Evolutionary conservation across 92 coral and sea anemone genomes (phyloP).

Genomic region (Porites cylindrica): DNA sequence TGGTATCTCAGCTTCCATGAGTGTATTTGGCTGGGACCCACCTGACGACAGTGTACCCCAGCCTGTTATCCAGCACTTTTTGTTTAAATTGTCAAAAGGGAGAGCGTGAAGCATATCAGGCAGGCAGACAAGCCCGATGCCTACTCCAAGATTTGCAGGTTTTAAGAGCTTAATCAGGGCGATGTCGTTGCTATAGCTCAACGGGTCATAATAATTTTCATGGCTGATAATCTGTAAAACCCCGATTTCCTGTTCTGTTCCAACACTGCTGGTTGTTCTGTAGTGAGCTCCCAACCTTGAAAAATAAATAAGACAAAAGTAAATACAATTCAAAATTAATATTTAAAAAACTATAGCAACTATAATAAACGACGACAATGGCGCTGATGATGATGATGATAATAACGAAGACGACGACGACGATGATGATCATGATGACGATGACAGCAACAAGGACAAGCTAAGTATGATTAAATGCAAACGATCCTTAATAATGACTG

Average conservation of each 20-base stretch:
- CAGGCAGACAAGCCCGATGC: slow-evolving; percentile 56
- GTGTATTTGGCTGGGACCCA: not conserved
- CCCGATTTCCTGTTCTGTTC: slow-evolving; percentile 52
- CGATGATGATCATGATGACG: too few species aligned
- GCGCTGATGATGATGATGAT: too few species aligned
- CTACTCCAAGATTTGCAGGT: slow-evolving; percentile 45
- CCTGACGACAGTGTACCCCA: slow-evolving; percentile 15
- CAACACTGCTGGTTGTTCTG: slow-evolving; percentile 7
- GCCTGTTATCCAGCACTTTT: slow-evolving; percentile 41
- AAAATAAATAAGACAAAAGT: not conserved
- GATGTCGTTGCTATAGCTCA: slow-evolving; percentile 43
- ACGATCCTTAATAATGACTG: too few species aligned
- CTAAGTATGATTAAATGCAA: too few species aligned
- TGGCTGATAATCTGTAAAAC: slow-evolving; percentile 39
- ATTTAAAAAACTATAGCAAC: too few species aligned
- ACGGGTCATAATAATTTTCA: slow-evolving; percentile 30
- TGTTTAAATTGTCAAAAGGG: slow-evolving; percentile 18
- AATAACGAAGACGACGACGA: too few species aligned
- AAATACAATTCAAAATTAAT: not conserved
- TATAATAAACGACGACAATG: not conserved
- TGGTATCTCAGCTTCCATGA: slow-evolving; percentile 29
- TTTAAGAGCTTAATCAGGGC: slow-evolving; percentile 42
- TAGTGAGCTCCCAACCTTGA: slow-evolving; percentile 39
- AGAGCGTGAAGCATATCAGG: slow-evolving; percentile 35
- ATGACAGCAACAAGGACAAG: too few species aligned